Percentiles rank a stretch among this genome's conserved stretches.
Conservation (phyloP, 2,888 invertebrate species). For the Latrodectus elegans region DNA sequence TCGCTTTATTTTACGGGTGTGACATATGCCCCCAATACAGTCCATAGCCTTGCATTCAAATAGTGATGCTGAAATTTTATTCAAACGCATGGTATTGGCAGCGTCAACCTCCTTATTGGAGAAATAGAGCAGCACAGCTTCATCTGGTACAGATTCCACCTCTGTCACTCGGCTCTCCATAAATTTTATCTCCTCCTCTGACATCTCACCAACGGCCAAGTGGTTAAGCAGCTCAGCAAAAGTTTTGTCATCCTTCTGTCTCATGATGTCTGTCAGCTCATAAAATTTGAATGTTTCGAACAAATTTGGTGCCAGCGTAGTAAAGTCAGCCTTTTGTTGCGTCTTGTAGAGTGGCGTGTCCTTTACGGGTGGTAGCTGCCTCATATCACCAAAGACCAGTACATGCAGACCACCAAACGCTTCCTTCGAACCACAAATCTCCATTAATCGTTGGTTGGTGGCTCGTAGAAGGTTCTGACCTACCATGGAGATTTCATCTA, state of each 20-base stretch:
- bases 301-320: background rate
- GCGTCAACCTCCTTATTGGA: background rate
- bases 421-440: background rate
- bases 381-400: background rate
- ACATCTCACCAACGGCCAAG: background rate
- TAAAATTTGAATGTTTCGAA: constrained; percentile 1
- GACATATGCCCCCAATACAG: background rate
- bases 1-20: background rate
- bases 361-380: background rate
- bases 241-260: constrained; percentile 15
- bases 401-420: background rate
- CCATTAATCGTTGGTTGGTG: background rate
- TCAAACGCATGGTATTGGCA: background rate
- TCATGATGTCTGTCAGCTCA: constrained; percentile 12
- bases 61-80: background rate
- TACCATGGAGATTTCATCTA: background rate
- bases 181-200: background rate
- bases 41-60: background rate
- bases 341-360: background rate
- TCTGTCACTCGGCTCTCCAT: background rate
- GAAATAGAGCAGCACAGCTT: background rate
- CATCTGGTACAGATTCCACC: background rate
- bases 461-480: background rate
- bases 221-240: constrained; percentile 8
- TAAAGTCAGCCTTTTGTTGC: background rate